These are phyloP conservation scores for Oenanthe melanoleuca DNA, from an alignment of 2,113 vertebrate species.

Conservation along the genomic window DNA sequence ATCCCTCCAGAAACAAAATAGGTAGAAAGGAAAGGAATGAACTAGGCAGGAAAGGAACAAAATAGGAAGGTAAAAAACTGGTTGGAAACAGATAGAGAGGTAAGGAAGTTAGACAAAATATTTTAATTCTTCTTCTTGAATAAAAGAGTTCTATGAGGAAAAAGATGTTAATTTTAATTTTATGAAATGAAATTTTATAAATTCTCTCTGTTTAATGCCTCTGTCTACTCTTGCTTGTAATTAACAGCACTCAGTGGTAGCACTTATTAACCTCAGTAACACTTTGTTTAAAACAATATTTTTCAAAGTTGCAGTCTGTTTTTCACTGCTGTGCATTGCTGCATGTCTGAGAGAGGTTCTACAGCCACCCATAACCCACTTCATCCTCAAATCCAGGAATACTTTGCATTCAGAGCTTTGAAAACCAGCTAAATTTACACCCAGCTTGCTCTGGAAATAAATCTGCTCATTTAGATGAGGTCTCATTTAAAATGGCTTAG, in stretches of 20 bases:
- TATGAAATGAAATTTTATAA: not conserved
- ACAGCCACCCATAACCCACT: slow-evolving; percentile 16
- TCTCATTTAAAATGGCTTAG: slow-evolving; percentile 69
- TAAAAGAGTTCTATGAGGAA: not conserved
- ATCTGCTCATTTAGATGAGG: slow-evolving; percentile 75
- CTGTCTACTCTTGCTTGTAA: not conserved
- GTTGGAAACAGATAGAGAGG: not conserved
- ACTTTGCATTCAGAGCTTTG: slow-evolving; percentile 55
- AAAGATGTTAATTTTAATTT: not conserved
- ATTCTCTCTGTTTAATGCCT: not conserved
- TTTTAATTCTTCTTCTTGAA: not conserved
- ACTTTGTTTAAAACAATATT: not conserved
- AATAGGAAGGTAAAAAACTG: not conserved
- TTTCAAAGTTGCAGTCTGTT: not conserved
- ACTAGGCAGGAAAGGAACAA: not conserved
- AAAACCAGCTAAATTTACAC: slow-evolving; percentile 70
- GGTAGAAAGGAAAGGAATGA: not conserved
- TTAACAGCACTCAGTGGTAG: not conserved
- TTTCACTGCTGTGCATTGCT: slow-evolving; percentile 25
- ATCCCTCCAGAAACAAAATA: not conserved
- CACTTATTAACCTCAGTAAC: not conserved
- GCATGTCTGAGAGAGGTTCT: not conserved
- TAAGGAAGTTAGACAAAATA: not conserved
- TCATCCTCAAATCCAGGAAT: slow-evolving; percentile 13
- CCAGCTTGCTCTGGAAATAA: slow-evolving; percentile 67